phyloP scores from a whole-genome alignment of 2,113 vertebrate species.

The Tragelaphus strepsiceros region DNA sequence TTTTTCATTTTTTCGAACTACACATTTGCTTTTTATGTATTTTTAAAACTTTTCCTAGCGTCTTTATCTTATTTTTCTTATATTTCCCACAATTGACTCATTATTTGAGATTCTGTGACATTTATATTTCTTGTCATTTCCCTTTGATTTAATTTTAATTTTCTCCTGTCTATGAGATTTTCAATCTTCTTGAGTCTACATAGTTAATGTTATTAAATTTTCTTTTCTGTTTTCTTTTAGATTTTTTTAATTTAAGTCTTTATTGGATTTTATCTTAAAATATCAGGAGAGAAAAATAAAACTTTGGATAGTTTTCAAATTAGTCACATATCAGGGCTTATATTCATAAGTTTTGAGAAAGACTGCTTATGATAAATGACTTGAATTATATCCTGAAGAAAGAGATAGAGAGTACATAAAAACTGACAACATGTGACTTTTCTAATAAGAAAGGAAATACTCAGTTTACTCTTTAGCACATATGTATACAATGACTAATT shows the following conservation, averaged over 20 bases:
- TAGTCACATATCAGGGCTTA: not conserved
- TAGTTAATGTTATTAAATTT: constrained; percentile 52
- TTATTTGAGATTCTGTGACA: constrained; percentile 10
- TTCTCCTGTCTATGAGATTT: not conserved
- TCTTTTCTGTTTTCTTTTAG: constrained; percentile 33
- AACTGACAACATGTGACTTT: not conserved
- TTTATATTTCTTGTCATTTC: constrained; percentile 20
- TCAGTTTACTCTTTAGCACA: not conserved
- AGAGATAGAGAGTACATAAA: not conserved
- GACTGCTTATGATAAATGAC: not conserved
- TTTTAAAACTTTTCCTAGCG: not conserved
- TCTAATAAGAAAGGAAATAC: not conserved
- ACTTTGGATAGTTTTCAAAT: constrained; percentile 17
- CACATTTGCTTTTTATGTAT: not conserved
- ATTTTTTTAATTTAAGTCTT: constrained; percentile 54
- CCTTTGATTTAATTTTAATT: constrained; percentile 42
- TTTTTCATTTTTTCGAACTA: not conserved
- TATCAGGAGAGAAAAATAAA: constrained; percentile 38
- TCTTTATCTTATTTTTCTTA: constrained; percentile 1
- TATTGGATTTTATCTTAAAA: constrained; percentile 53
- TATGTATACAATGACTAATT: not conserved
- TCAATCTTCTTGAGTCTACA: constrained; percentile 26
- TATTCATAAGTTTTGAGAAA: constrained; percentile 19
- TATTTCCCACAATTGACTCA: not conserved
- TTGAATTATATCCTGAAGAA: not conserved